These are phyloP conservation scores for Pteropus rufus DNA, from an alignment of 2,797 vertebrate genomes.

Conservation along the genomic window DNA sequence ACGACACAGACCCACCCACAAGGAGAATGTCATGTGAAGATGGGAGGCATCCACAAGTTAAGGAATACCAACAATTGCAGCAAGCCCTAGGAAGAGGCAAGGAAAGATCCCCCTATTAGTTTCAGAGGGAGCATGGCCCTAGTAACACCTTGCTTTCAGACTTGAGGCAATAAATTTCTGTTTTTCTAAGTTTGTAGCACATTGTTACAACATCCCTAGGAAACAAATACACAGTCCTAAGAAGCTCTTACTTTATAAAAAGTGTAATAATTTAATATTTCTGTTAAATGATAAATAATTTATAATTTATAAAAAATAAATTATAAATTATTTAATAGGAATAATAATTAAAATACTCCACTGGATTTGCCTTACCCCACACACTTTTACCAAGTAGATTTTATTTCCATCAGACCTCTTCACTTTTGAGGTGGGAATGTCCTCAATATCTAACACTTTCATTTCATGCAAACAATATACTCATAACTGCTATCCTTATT, in stretches of 20 bases:
- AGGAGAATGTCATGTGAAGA: not conserved
- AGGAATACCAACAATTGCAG: not conserved
- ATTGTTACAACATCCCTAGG: not conserved
- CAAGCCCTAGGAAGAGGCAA: not conserved
- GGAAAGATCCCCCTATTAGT: not conserved
- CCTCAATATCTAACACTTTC: not conserved
- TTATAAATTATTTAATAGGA: not conserved
- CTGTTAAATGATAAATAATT: too few relatives aligned
- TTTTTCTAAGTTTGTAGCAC: not conserved
- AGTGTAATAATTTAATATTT: not conserved
- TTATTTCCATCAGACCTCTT: not conserved
- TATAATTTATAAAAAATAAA: too few relatives aligned
- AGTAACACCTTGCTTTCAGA: not conserved
- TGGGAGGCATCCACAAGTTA: not conserved
- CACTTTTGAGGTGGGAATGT: not conserved
- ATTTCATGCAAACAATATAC: not conserved
- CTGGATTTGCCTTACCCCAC: not conserved
- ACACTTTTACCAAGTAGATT: not conserved
- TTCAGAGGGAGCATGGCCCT: not conserved
- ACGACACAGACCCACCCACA: not conserved
- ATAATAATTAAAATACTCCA: not conserved
- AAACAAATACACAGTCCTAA: not conserved
- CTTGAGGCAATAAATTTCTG: not conserved
- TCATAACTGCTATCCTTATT: not conserved
- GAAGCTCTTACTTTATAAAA: not conserved